phyloP scores from a whole-genome alignment of 2,888 invertebrate species.

The Drosophila bunnanda region DNA sequence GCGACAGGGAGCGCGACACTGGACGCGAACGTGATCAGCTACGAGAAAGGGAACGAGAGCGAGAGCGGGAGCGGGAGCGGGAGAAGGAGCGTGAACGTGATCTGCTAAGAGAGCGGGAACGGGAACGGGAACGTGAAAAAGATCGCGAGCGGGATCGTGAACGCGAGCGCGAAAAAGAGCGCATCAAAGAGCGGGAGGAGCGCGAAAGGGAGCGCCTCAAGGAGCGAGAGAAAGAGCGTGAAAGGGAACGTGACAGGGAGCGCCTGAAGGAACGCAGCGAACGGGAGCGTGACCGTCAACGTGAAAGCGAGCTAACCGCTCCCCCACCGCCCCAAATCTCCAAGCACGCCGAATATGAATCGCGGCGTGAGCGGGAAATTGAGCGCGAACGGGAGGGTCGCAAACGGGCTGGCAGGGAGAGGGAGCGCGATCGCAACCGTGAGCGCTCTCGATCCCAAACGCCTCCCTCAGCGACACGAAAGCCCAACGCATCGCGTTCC shows the following conservation, averaged over 20 bases:
- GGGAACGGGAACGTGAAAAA: slow-evolving; percentile 42
- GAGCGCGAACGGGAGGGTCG: slow-evolving; percentile 51
- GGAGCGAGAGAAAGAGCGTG: slow-evolving; percentile 27
- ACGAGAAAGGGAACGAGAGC: slow-evolving; percentile 21
- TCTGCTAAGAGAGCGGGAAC: slow-evolving; percentile 32
- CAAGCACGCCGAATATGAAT: slow-evolving; percentile 76
- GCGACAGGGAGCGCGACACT: slow-evolving; percentile 38
- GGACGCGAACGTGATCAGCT: slow-evolving; percentile 46
- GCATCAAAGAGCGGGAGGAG: slow-evolving; percentile 24
- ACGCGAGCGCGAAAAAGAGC: slow-evolving; percentile 33
- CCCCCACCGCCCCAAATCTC: slow-evolving; percentile 79
- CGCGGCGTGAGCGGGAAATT: slow-evolving; percentile 50
- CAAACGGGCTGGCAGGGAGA: slow-evolving; percentile 51
- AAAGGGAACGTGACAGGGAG: slow-evolving; percentile 37
- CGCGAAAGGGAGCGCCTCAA: slow-evolving; percentile 22
- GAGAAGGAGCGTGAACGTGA: slow-evolving; percentile 48
- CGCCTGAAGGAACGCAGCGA: slow-evolving; percentile 37
- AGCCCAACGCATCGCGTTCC: slow-evolving; percentile 56
- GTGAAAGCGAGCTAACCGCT: slow-evolving; percentile 55
- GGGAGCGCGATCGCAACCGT: slow-evolving; percentile 60
- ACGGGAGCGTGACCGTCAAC: slow-evolving; percentile 41
- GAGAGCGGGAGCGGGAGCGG: slow-evolving; percentile 17
- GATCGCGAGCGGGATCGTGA: slow-evolving; percentile 45
- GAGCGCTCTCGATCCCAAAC: slow-evolving; percentile 59
- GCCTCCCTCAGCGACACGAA: slow-evolving; percentile 17